These are phyloP conservation scores for Oostethus manadensis DNA, from an alignment of 2,113 vertebrate species.

Conservation along the genomic window DNA sequence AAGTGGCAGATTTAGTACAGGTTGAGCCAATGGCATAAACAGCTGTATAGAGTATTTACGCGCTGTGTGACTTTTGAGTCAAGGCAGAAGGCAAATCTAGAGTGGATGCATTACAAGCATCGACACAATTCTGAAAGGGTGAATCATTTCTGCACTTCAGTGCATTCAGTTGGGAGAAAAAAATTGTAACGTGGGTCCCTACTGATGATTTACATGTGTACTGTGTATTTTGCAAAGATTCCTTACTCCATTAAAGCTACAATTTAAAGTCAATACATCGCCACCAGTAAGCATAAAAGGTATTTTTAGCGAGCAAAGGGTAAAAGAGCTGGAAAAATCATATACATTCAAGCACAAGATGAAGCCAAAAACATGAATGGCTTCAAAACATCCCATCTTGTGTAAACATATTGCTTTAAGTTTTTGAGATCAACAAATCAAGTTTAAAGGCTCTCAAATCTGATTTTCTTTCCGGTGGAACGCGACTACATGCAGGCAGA, in stretches of 20 bases:
- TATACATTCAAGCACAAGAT: too few species aligned
- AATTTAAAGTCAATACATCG: too few species aligned
- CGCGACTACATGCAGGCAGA: slow-evolving; percentile 10
- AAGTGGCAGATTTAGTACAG: background rate
- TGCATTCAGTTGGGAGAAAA: background rate
- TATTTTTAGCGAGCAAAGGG: too few species aligned
- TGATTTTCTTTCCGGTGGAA: slow-evolving; percentile 18
- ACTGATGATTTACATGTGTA: background rate
- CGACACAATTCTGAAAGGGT: background rate
- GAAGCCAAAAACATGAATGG: background rate
- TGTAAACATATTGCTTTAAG: background rate
- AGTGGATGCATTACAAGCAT: background rate
- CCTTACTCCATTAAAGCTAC: too few species aligned
- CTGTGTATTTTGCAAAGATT: background rate
- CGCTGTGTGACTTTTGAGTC: background rate
- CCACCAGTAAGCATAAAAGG: too few species aligned
- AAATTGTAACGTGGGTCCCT: slow-evolving; percentile 1
- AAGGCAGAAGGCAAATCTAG: background rate
- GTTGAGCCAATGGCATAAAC: background rate
- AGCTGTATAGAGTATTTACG: background rate
- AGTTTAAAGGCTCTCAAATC: slow-evolving; percentile 9
- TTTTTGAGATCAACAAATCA: background rate
- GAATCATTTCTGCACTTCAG: background rate
- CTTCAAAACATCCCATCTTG: background rate
- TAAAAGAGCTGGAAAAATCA: background rate